phyloP scores from a whole-genome alignment of 1,140 invertebrate genomes.

The Gonioctena quinquepunctata region DNA sequence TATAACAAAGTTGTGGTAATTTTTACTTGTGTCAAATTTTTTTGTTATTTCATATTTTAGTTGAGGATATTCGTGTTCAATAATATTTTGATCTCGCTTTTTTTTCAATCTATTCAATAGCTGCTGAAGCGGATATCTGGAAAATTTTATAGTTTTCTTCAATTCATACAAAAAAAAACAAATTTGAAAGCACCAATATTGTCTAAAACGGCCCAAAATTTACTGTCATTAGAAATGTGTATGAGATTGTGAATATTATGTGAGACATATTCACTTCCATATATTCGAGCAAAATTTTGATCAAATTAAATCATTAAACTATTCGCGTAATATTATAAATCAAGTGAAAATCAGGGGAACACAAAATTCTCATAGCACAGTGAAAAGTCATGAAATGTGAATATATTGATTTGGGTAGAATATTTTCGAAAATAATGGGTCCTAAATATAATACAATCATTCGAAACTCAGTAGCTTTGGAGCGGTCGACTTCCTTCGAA shows the following conservation, averaged over 20 bases:
- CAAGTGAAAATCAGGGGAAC: not conserved
- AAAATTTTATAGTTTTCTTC: too few relatives aligned
- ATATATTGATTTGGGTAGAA: slow-evolving; percentile 4
- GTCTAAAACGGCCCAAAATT: too few relatives aligned
- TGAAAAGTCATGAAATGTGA: slow-evolving; percentile 4
- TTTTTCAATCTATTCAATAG: too few relatives aligned
- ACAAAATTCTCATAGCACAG: slow-evolving; percentile 5
- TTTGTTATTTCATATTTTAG: too few relatives aligned
- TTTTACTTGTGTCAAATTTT: too few relatives aligned
- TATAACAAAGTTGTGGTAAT: too few relatives aligned
- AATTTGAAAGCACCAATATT: too few relatives aligned
- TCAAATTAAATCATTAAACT: not conserved
- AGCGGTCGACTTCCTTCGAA: not conserved
- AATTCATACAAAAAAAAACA: too few relatives aligned
- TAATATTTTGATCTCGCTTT: too few relatives aligned
- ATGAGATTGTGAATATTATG: slow-evolving; percentile 18
- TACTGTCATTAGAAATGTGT: too few relatives aligned
- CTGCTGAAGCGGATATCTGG: too few relatives aligned
- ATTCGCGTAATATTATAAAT: not conserved
- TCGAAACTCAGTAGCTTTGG: slow-evolving; percentile 18
- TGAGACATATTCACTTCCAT: slow-evolving; percentile 1
- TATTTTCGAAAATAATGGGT: not conserved
- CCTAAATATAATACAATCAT: slow-evolving; percentile 17
- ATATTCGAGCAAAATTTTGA: not conserved
- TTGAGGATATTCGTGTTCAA: too few relatives aligned